A percentile compares a stretch with the other conserved stretches of the same genome.
Conservation (phyloP, 1,140 invertebrate species). For the Brachionus koreanus region DNA sequence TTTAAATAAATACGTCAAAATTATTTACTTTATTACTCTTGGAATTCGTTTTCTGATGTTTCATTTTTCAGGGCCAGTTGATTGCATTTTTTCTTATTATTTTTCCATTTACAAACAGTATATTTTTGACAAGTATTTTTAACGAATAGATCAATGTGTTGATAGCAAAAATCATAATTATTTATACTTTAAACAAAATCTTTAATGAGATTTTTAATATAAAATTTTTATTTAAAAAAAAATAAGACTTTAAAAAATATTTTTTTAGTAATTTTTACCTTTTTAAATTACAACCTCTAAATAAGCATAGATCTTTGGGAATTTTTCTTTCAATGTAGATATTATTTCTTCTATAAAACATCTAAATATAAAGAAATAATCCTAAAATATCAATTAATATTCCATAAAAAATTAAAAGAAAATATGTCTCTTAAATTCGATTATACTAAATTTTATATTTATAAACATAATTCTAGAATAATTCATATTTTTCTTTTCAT, state of each 20-base stretch:
- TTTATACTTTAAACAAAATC: not conserved
- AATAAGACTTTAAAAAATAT: not conserved
- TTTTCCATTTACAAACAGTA: constrained; percentile 3
- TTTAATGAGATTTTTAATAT: not conserved
- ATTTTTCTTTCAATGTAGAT: not conserved
- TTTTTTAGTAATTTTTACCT: not conserved
- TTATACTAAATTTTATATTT: too few species aligned
- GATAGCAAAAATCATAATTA: constrained; percentile 16
- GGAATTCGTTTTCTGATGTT: not conserved
- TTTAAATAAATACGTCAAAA: not conserved
- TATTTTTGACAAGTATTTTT: constrained; percentile 19
- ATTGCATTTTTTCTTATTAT: not conserved
- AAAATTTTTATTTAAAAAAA: not conserved
- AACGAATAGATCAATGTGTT: constrained; percentile 9
- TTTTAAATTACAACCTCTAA: not conserved
- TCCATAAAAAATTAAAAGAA: too few species aligned
- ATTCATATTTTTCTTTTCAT: too few species aligned
- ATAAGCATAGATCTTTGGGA: not conserved
- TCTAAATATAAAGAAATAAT: not conserved
- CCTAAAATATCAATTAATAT: too few species aligned
- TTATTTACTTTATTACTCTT: not conserved
- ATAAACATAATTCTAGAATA: too few species aligned
- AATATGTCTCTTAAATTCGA: too few species aligned
- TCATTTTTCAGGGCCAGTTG: not conserved
- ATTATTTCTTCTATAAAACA: not conserved